A percentile compares a stretch with the other conserved stretches of the same genome.
Evolutionary conservation across 2,113 vertebrate species (phyloP).

Genomic region (Stictonetta naevosa): DNA sequence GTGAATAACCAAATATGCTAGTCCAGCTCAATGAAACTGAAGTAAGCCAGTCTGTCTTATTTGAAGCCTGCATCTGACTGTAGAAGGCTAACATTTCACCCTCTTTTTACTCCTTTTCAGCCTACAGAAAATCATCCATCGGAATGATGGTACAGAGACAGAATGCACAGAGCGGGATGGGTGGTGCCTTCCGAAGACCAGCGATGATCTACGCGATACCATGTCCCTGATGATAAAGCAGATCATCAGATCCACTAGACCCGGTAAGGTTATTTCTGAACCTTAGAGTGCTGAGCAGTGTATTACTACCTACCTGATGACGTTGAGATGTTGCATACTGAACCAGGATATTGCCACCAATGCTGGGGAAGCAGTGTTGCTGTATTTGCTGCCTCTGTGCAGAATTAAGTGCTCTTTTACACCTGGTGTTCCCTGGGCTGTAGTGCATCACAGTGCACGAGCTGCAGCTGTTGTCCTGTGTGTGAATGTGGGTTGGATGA

Average conservation of each 20-base stretch:
- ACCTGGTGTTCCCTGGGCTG: neutral
- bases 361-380: neutral
- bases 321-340: neutral
- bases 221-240: conserved; percentile 93
- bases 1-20: neutral
- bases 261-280: conserved; percentile 69
- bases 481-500: neutral
- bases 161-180: conserved; percentile 90
- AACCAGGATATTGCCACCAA: neutral
- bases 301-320: neutral
- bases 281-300: too few relatives aligned
- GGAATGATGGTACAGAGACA: conserved; percentile 79
- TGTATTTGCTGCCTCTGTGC: neutral
- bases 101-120: conserved; percentile 65
- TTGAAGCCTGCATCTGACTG: neutral
- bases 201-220: conserved; percentile 86
- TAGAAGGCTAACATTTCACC: neutral
- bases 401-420: neutral
- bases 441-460: neutral
- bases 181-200: conserved; percentile 92
- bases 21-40: neutral
- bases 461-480: neutral
- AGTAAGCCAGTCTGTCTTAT: neutral
- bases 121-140: conserved; percentile 83
- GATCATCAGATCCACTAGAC: conserved; percentile 81